These are phyloP conservation scores for Pangasius macronema DNA, from an alignment of 2,797 vertebrate species.

Conservation along the genomic window DNA sequence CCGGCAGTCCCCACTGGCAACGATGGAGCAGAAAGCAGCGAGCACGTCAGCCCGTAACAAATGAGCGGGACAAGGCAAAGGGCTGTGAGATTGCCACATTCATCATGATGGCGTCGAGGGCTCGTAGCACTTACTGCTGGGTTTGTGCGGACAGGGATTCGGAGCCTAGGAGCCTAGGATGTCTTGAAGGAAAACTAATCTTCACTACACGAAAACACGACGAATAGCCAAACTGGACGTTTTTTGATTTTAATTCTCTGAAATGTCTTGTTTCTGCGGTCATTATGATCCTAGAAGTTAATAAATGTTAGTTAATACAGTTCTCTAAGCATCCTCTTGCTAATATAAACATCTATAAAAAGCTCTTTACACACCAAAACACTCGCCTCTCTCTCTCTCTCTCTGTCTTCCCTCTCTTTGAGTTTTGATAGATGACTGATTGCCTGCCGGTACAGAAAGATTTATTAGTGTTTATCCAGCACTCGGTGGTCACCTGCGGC, in stretches of 20 bases:
- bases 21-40: constrained; percentile 47
- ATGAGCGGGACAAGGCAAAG: constrained; percentile 77
- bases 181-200: no score
- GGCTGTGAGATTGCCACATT: constrained; percentile 78
- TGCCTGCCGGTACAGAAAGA: constrained; percentile 53
- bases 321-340: not conserved
- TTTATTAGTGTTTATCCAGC: constrained; percentile 62
- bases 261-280: not conserved
- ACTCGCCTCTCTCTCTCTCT: constrained; percentile 55
- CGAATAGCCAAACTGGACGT: no score
- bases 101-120: constrained; percentile 68
- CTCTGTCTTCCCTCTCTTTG: constrained; percentile 38
- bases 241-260: not conserved
- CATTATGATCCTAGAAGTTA: not conserved
- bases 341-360: constrained; percentile 20
- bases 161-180: no score
- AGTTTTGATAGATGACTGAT: constrained; percentile 65
- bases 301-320: not conserved
- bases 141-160: constrained; percentile 44
- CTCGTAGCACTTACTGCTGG: constrained; percentile 52
- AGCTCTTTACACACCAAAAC: constrained; percentile 7
- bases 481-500: constrained; percentile 60
- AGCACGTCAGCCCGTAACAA: constrained; percentile 65
- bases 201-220: no score
- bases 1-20: constrained; percentile 58